phyloP scores from a whole-genome alignment of 2,888 invertebrate species.

The Pherbina coryleti region DNA sequence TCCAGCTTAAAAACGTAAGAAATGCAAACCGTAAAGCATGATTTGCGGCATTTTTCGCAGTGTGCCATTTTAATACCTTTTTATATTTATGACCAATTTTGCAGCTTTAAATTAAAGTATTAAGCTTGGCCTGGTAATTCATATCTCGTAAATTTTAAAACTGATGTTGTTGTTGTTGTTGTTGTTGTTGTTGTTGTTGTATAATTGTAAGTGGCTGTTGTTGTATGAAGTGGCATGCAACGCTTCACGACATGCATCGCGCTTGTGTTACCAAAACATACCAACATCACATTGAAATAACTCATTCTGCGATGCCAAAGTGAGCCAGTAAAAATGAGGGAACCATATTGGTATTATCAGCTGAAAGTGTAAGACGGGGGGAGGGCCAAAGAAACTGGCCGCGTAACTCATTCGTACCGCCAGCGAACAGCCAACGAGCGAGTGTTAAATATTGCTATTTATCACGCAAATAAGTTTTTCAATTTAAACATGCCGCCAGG shows the following conservation, averaged over 20 bases:
- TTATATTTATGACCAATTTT: conserved; percentile 69
- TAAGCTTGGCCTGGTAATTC: conserved; percentile 67
- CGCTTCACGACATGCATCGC: not conserved
- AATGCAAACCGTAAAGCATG: not conserved
- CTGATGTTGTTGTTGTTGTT: conserved; percentile 35
- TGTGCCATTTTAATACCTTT: conserved; percentile 47
- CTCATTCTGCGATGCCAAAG: not conserved
- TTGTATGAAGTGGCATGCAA: conserved; percentile 46
- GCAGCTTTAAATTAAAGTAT: conserved; percentile 69
- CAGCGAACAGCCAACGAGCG: conserved; percentile 14
- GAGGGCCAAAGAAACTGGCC: conserved; percentile 36
- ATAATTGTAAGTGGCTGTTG: conserved; percentile 31
- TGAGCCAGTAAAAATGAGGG: not conserved
- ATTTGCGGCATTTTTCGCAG: conserved; percentile 7
- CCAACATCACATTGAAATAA: conserved; percentile 19
- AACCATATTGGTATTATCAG: not conserved
- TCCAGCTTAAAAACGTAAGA: too few relatives aligned
- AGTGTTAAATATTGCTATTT: conserved; percentile 69
- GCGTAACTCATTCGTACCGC: conserved; percentile 49
- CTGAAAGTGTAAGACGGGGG: conserved; percentile 1
- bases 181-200: conserved; percentile 27
- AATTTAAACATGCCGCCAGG: conserved; percentile 69
- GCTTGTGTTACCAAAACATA: conserved; percentile 43
- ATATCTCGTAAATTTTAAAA: conserved; percentile 58
- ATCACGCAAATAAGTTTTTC: conserved; percentile 70